Conservation (phyloP, 2,113 vertebrate genomes). For the Boulengeromyrus knoepffleri region DNA sequence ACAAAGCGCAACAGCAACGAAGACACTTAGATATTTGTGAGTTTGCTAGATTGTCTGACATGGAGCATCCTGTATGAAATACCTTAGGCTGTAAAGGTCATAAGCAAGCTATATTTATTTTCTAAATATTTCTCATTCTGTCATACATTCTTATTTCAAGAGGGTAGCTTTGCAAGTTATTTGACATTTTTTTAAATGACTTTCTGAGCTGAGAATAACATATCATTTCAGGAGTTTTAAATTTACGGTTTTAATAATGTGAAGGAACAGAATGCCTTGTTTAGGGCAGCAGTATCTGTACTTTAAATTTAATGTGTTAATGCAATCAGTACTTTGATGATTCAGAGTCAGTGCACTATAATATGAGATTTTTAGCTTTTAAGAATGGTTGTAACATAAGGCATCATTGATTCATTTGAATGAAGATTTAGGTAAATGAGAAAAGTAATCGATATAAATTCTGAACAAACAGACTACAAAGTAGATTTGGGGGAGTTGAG, state of each 20-base stretch:
- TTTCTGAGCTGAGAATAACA: constrained; percentile 1
- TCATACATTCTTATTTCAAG: not conserved
- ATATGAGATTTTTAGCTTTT: not conserved
- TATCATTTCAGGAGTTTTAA: not conserved
- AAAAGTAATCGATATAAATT: not conserved
- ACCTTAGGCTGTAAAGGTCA: not conserved
- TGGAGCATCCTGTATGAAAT: not conserved
- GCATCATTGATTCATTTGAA: not conserved
- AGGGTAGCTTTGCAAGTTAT: not conserved
- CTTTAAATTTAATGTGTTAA: not conserved
- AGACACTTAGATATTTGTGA: not conserved
- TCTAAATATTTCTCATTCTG: not conserved
- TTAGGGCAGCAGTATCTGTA: not conserved
- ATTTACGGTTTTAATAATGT: not conserved
- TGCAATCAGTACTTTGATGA: not conserved
- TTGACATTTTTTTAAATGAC: not conserved
- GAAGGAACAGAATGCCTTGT: not conserved
- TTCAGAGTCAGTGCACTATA: not conserved
- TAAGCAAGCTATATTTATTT: not conserved
- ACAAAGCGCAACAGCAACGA: not conserved
- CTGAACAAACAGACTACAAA: not conserved
- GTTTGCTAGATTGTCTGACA: not conserved
- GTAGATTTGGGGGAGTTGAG: not conserved
- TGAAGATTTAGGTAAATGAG: not conserved
- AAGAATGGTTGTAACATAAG: not conserved